phyloP scores from a whole-genome alignment of 2,113 vertebrate species.

The Isichthys henryi region DNA sequence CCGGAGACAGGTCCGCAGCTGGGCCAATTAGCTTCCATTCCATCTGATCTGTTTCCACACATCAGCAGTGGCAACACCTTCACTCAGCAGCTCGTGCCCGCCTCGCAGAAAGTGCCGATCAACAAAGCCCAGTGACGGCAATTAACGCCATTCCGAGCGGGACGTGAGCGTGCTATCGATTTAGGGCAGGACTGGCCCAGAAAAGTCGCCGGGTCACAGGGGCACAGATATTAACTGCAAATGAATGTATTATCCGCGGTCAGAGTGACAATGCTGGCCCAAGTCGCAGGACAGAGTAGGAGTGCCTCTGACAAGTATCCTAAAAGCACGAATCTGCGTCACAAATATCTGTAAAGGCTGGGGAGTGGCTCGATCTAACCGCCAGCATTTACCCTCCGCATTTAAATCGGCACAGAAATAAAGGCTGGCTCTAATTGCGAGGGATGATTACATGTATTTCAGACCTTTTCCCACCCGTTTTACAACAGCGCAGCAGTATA shows the following conservation, averaged over 20 bases:
- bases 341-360: background rate
- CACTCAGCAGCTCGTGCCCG: background rate
- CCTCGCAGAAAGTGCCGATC: background rate
- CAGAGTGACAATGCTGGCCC: background rate
- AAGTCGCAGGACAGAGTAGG: background rate
- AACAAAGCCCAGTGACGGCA: background rate
- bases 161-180: background rate
- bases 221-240: background rate
- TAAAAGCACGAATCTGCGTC: background rate
- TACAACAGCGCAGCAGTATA: background rate
- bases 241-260: too few species aligned
- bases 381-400: background rate
- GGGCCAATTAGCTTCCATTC: constrained; percentile 15
- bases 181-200: background rate
- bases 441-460: background rate
- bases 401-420: background rate
- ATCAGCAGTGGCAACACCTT: background rate
- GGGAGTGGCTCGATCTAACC: background rate
- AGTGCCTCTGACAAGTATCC: background rate
- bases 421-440: background rate
- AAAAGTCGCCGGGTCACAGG: background rate
- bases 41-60: background rate
- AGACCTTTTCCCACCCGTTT: background rate
- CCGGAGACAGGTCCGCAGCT: background rate
- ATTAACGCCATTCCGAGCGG: background rate